Percentiles rank a stretch among this genome's conserved stretches.
Evolutionary conservation across 2,113 vertebrate species (phyloP).

Genomic region (Neotoma lepida): DNA sequence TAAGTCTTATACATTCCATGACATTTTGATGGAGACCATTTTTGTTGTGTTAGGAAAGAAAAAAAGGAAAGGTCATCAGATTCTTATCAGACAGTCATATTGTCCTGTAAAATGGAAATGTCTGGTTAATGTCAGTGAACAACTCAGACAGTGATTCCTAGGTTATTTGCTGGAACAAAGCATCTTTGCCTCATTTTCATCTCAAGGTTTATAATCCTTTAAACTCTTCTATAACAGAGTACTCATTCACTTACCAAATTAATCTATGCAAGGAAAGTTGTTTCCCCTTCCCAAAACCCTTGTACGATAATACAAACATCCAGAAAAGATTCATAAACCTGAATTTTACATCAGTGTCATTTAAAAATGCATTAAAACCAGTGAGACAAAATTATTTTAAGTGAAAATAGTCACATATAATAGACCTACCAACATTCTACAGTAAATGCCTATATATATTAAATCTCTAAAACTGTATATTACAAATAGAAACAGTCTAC

Average conservation of each 20-base stretch:
- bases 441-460: background rate
- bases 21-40: slow-evolving; percentile 84
- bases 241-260: slow-evolving; percentile 63
- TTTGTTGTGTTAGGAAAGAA: slow-evolving; percentile 79
- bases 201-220: slow-evolving; percentile 73
- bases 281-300: background rate
- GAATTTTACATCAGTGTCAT: background rate
- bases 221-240: slow-evolving; percentile 75
- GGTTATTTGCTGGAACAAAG: slow-evolving; percentile 70
- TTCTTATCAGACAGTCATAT: slow-evolving; percentile 84
- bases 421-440: background rate
- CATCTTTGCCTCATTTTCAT: slow-evolving; percentile 71
- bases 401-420: background rate
- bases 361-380: background rate
- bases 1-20: slow-evolving; percentile 81
- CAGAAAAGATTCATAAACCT: background rate
- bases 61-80: slow-evolving; percentile 84
- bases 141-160: slow-evolving; percentile 81
- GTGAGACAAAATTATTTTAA: background rate
- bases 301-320: background rate
- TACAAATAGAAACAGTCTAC: background rate
- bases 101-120: slow-evolving; percentile 85
- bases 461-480: background rate
- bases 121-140: slow-evolving; percentile 86
- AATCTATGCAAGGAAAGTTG: slow-evolving; percentile 14